phyloP scores from a whole-genome alignment of 2,797 vertebrate genomes.

The Lepus oiostolus region DNA sequence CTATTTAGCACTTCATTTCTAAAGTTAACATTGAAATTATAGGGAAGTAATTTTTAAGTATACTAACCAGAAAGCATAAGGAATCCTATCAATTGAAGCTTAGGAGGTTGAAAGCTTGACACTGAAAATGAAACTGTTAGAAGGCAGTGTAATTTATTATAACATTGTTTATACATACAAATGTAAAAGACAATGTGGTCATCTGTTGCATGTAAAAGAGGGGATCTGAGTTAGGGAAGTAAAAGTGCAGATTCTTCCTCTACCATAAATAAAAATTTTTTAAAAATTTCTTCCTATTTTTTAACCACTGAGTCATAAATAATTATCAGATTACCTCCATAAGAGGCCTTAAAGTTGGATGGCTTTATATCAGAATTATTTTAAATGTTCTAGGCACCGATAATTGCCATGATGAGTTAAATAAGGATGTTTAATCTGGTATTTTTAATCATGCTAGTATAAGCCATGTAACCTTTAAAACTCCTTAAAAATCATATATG shows the following conservation, averaged over 20 bases:
- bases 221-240: background rate
- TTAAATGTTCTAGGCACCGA: conserved; percentile 19
- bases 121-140: background rate
- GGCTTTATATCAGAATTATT: background rate
- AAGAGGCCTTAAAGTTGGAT: conserved; percentile 10
- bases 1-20: conserved; percentile 19
- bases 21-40: conserved; percentile 15
- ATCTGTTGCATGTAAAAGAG: background rate
- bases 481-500: background rate
- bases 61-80: background rate
- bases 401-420: background rate
- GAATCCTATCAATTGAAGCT: background rate
- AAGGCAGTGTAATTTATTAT: background rate
- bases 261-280: background rate
- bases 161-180: background rate
- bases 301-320: background rate
- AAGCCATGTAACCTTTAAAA: background rate
- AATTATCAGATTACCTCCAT: background rate
- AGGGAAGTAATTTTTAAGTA: background rate
- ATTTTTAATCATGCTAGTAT: conserved; percentile 24
- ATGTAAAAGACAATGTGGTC: background rate
- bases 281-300: background rate
- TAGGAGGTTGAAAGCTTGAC: conserved; percentile 13
- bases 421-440: conserved; percentile 1
- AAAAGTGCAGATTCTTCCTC: conserved; percentile 28